Conservation (phyloP, 2,797 vertebrate genomes). For the Poeciliopsis gracilis region DNA sequence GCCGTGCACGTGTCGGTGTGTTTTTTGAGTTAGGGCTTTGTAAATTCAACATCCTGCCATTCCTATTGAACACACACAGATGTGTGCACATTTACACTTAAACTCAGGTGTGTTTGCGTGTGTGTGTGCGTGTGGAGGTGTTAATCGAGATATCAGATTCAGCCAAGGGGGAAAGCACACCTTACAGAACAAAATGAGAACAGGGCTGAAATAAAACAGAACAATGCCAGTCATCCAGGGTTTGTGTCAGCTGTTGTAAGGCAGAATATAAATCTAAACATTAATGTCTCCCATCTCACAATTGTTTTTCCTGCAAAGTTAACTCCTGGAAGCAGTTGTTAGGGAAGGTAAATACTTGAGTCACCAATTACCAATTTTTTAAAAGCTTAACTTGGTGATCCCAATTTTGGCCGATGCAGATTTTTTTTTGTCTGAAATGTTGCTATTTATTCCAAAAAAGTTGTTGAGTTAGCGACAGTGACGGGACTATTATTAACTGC, state of each 20-base stretch:
- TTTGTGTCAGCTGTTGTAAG: slow-evolving; percentile 10
- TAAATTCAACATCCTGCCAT: slow-evolving; percentile 44
- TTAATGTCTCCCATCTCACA: not conserved
- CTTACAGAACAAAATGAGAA: slow-evolving; percentile 44
- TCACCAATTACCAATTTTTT: too few species aligned
- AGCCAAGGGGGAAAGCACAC: slow-evolving; percentile 54
- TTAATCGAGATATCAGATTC: slow-evolving; percentile 76
- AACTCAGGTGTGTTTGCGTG: slow-evolving; percentile 37
- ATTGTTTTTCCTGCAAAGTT: not conserved
- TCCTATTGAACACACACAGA: slow-evolving; percentile 48
- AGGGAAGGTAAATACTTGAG: not conserved
- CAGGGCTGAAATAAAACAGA: slow-evolving; percentile 57
- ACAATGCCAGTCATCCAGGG: slow-evolving; percentile 26
- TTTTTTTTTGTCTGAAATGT: too few species aligned
- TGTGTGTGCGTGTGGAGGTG: slow-evolving; percentile 51
- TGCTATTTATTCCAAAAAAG: too few species aligned
- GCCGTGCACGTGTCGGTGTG: slow-evolving; percentile 38
- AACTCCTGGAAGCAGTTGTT: not conserved
- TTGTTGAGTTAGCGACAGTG: too few species aligned
- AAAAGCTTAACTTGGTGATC: too few species aligned
- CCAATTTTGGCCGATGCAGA: too few species aligned
- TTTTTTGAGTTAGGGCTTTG: slow-evolving; percentile 41
- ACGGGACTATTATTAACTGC: too few species aligned
- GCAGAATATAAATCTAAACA: not conserved
- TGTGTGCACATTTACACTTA: slow-evolving; percentile 20